phyloP scores from a whole-genome alignment of 1,140 invertebrate species.

The Argopecten irradians region DNA sequence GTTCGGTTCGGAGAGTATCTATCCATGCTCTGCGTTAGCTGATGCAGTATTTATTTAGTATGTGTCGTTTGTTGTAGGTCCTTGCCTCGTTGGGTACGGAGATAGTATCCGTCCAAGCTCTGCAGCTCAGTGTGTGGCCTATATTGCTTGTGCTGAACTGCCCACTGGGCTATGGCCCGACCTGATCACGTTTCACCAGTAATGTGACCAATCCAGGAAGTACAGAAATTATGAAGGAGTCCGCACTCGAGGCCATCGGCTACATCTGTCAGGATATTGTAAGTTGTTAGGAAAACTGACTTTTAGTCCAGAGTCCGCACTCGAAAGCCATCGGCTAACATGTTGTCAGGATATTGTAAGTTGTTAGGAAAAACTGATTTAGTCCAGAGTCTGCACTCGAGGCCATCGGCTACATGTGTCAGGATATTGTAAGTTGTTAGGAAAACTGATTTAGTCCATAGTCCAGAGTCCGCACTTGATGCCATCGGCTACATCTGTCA shows the following conservation, averaged over 20 bases:
- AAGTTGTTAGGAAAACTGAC: too few species aligned
- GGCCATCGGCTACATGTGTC: too few species aligned
- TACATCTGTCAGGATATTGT: conserved; percentile 89
- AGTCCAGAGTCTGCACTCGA: too few species aligned
- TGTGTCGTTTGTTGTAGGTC: too few species aligned
- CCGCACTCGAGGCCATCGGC: conserved; percentile 97
- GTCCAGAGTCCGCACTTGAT: neutral
- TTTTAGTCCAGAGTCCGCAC: conserved; percentile 95
- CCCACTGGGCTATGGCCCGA: conserved; percentile 87
- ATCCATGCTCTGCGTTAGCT: conserved; percentile 97
- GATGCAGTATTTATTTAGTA: conserved; percentile 99
- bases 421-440: too few species aligned
- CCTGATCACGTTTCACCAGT: conserved; percentile 91
- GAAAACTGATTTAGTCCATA: too few species aligned
- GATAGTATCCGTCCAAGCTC: conserved; percentile 92
- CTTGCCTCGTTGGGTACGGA: conserved; percentile 96
- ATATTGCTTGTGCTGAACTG: conserved; percentile 97
- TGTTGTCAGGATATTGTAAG: neutral
- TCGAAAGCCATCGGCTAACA: conserved; percentile 98
- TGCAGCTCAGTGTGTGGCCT: conserved; percentile 98
- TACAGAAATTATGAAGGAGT: conserved; percentile 96
- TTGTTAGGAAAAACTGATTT: too few species aligned
- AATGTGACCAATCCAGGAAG: conserved; percentile 90
- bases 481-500: too few species aligned
- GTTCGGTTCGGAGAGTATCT: conserved; percentile 94